phyloP scores from a whole-genome alignment of 2,113 vertebrate genomes.

The Dipodomys spectabilis region DNA sequence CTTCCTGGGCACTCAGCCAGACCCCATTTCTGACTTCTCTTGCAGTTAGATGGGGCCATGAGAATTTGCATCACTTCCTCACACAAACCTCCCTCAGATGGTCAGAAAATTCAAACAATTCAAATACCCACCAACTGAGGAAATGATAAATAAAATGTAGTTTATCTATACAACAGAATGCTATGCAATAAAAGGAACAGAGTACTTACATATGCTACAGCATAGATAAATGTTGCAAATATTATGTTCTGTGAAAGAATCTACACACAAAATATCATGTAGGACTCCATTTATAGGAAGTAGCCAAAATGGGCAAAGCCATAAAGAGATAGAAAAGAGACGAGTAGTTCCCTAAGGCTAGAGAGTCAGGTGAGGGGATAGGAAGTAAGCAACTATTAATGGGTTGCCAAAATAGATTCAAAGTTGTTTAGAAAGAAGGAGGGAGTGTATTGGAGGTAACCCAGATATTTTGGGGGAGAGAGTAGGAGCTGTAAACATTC shows the following conservation, averaged over 20 bases:
- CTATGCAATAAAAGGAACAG: neutral
- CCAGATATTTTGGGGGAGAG: neutral
- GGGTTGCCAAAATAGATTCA: neutral
- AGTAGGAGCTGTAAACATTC: neutral
- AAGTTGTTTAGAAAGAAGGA: neutral
- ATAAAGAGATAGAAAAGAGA: neutral
- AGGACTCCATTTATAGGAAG: neutral
- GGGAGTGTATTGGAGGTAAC: neutral
- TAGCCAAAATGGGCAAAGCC: neutral
- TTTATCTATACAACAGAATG: neutral
- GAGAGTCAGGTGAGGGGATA: neutral
- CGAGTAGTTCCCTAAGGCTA: neutral
- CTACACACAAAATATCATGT: neutral
- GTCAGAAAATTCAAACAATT: neutral
- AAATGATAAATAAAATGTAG: neutral
- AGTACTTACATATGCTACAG: neutral
- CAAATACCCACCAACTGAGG: neutral
- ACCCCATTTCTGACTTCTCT: slow-evolving; percentile 46
- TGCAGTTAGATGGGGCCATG: neutral
- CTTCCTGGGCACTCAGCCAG: neutral
- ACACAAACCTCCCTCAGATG: neutral
- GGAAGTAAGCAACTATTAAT: neutral
- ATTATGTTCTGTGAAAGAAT: neutral
- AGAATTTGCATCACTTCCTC: slow-evolving; percentile 30
- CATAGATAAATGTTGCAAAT: neutral